Percentiles rank a stretch among this genome's conserved stretches.
These are phyloP conservation scores for Nematolebias whitei DNA, from an alignment of 2,113 vertebrate species.

Conservation along the genomic window DNA sequence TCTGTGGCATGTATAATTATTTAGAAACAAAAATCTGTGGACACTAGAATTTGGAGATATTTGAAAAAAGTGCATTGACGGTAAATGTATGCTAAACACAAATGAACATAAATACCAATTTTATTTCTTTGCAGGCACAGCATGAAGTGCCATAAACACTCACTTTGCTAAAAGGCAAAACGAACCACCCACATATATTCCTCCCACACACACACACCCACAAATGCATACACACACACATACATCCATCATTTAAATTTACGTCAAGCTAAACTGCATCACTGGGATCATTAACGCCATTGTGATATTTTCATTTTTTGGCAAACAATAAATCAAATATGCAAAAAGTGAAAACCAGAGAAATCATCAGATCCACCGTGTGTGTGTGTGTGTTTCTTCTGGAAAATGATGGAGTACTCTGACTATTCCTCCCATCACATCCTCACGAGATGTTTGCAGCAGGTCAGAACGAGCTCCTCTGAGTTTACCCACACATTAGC, in stretches of 20 bases:
- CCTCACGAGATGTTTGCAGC: constrained; percentile 19
- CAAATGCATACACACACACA: constrained; percentile 41
- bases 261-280: constrained; percentile 42
- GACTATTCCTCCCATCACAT: constrained; percentile 44
- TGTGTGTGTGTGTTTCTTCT: constrained; percentile 12
- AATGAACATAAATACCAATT: constrained; percentile 9
- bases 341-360: constrained; percentile 7
- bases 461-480: constrained; percentile 51
- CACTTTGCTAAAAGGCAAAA: constrained; percentile 56
- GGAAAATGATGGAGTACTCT: constrained; percentile 25
- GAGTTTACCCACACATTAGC: constrained; percentile 60
- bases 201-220: constrained; percentile 51
- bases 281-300: constrained; percentile 22
- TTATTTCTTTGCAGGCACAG: constrained; percentile 6
- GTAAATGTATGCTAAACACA: constrained; percentile 24
- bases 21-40: background rate
- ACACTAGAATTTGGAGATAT: background rate
- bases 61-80: background rate
- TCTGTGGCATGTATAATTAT: background rate
- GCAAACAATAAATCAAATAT: constrained; percentile 13
- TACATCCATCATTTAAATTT: constrained; percentile 57
- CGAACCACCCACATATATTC: constrained; percentile 58
- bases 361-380: constrained; percentile 15
- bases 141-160: constrained; percentile 41
- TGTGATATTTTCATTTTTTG: constrained; percentile 19